A percentile compares a stretch with the other conserved stretches of the same genome.
Conservation (phyloP, 2,113 vertebrate genomes). For the Benitochromis conjunctus region DNA sequence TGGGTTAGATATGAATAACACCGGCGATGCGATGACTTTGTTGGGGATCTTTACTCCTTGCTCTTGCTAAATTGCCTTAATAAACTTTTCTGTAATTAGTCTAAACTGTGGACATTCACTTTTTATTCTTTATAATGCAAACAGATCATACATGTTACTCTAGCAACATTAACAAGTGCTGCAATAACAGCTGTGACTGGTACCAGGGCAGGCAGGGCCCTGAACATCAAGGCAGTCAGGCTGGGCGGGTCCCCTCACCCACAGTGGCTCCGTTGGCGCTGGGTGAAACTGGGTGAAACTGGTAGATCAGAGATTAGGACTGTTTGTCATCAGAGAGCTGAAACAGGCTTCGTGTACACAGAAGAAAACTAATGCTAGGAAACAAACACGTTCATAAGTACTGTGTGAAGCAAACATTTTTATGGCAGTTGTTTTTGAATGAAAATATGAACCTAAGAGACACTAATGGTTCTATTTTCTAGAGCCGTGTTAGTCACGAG, state of each 20-base stretch:
- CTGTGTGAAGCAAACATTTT: neutral
- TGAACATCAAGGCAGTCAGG: neutral
- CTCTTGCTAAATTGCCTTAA: neutral
- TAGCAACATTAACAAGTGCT: neutral
- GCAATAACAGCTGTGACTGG: neutral
- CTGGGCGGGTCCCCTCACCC: neutral
- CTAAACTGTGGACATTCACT: neutral
- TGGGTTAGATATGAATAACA: too few relatives aligned
- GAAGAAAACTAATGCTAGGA: neutral
- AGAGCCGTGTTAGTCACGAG: neutral
- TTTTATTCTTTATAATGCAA: neutral
- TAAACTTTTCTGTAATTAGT: neutral
- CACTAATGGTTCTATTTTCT: neutral
- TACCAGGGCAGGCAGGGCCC: neutral
- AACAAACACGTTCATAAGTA: fast-evolving
- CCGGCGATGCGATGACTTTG: fast-evolving
- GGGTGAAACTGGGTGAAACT: fast-evolving
- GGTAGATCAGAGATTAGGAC: neutral
- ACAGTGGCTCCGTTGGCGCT: fast-evolving
- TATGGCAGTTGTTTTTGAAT: too few relatives aligned
- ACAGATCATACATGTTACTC: neutral
- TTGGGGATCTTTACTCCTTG: neutral
- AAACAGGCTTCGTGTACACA: neutral
- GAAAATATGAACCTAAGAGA: neutral
- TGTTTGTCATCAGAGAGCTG: neutral